A percentile compares a stretch with the other conserved stretches of the same genome.
Conservation (phyloP, 2,113 vertebrate species). For the Otocyon megalotis region DNA sequence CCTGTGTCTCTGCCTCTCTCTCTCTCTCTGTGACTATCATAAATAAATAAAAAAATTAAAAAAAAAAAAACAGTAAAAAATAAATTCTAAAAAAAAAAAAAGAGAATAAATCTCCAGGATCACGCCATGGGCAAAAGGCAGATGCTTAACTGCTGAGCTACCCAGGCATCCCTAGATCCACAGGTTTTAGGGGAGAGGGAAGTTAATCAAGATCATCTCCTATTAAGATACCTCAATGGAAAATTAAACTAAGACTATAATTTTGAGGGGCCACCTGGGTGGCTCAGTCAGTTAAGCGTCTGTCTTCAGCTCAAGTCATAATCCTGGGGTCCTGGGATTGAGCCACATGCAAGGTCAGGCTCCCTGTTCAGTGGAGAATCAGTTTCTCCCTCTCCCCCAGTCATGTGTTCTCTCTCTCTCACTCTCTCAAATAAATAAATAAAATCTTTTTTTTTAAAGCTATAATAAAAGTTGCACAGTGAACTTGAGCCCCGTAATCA, state of each 20-base stretch:
- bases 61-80: too few species aligned
- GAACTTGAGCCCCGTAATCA: not conserved
- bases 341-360: not conserved
- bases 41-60: too few species aligned
- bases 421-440: not conserved
- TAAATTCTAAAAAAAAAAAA: too few species aligned
- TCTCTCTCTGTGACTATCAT: too few species aligned
- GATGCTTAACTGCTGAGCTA: too few species aligned
- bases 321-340: not conserved
- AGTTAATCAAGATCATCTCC: slow-evolving; percentile 2
- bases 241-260: slow-evolving; percentile 1
- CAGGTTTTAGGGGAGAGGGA: not conserved
- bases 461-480: not conserved
- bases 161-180: not conserved
- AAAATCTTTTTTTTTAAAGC: not conserved
- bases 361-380: not conserved
- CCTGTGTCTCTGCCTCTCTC: too few species aligned
- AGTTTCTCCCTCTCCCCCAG: not conserved
- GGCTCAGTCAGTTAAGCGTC: not conserved
- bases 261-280: not conserved
- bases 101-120: too few species aligned
- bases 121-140: too few species aligned
- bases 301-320: not conserved
- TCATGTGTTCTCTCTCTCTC: not conserved
- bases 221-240: not conserved